Evolutionary conservation across 2,888 invertebrate genomes (phyloP), one percentile per base, ranked within the genome.

Genomic region (Ethmia dodecea): DNA sequence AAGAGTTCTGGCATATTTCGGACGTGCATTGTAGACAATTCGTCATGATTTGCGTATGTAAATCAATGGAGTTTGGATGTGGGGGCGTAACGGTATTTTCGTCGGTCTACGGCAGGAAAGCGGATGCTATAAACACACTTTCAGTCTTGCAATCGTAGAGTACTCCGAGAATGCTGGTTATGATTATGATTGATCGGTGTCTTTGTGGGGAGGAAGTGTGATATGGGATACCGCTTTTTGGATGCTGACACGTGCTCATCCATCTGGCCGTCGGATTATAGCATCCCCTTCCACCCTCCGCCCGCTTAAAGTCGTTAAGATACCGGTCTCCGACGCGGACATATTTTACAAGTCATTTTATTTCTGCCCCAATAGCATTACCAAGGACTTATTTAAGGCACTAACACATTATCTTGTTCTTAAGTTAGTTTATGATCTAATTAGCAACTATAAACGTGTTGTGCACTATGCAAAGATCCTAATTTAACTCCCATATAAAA

Each of bases 11-110:
- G 52, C 52, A 60, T 67, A 77, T 74, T 80, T 73, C 49, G 75
- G 69, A 67, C 69, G 66, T 70, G 72, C 70, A 74, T 72, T 73
- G 78, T 72, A 66, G 60, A 71, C 71, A 78, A 80, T 80, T 83
- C 81, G 80, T 80, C 81, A 83, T 75, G 78, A 79, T 76, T 80
- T 76, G 79, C 79, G 80, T 81, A 84, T 83, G 81, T 79, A 81
- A 86, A 83, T 83, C 77, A 70, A 74, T 76, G 72, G 64, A 76
- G 75, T 81, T 81, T 66, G 75, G 78, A 68, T 74, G 74, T 72
- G 72, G 70, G 70, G 63, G 68, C 60, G 68, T 78, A 84, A 83
- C 86, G 80, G 84, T 81, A 80, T 83, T 83, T 80, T 76, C 67
- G 83, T 78, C 80, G 80, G 69, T 74, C 60, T 62, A 70, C 60